Evolutionary conservation across 2,888 invertebrate species (phyloP).

Genomic region (Plusia festucae): DNA sequence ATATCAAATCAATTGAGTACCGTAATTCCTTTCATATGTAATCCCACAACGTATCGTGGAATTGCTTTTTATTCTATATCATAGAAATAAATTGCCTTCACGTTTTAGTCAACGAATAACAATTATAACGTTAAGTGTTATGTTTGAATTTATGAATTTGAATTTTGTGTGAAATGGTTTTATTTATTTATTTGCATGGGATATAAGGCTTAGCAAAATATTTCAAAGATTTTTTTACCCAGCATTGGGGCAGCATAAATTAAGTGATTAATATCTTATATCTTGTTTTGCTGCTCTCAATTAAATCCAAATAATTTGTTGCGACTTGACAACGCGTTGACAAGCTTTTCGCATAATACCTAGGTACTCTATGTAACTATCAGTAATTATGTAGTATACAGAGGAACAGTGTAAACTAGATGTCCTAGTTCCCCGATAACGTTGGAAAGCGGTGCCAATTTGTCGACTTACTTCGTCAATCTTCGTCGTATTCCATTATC

Average conservation of each 20-base stretch:
- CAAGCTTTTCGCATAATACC: background rate
- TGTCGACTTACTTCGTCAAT: conserved; percentile 12
- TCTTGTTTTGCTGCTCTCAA: background rate
- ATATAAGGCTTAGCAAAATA: too few relatives aligned
- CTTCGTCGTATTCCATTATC: conserved; percentile 29
- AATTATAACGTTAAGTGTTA: background rate
- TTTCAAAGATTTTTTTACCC: background rate
- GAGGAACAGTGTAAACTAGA: conserved; percentile 2
- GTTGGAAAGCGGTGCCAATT: conserved; percentile 43
- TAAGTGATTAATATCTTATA: background rate
- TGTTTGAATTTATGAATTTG: background rate
- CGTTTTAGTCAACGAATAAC: background rate
- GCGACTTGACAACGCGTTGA: background rate
- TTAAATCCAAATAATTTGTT: background rate
- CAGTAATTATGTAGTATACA: conserved; percentile 3
- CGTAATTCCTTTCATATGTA: background rate
- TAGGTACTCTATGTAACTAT: background rate
- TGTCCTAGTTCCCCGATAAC: conserved; percentile 11
- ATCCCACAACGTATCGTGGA: background rate
- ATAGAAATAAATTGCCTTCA: background rate
- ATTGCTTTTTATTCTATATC: conserved; percentile 1
- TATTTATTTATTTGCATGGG: background rate
- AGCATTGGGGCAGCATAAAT: background rate
- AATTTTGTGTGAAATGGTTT: background rate
- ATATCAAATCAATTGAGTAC: conserved; percentile 2